Conservation (phyloP, 2,797 vertebrate genomes). For the Liparis tanakae region DNA sequence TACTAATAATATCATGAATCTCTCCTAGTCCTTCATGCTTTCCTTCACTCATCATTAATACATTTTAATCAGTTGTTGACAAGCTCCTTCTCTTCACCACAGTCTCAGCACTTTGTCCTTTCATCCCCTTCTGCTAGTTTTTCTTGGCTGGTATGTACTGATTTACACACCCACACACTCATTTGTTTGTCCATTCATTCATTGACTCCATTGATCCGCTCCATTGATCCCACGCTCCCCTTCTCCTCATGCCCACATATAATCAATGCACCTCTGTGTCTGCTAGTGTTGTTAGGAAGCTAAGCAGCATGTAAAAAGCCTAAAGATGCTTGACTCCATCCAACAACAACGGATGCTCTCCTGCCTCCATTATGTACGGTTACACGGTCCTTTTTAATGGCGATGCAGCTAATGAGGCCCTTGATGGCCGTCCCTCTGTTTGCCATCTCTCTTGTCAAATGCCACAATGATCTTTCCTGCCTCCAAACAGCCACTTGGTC, state of each 20-base stretch:
- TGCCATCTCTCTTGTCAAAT: constrained; percentile 17
- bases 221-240: constrained; percentile 60
- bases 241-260: constrained; percentile 48
- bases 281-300: constrained; percentile 33
- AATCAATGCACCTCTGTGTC: constrained; percentile 58
- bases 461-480: constrained; percentile 30
- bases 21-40: constrained; percentile 19
- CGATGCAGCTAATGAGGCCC: constrained; percentile 48
- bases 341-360: constrained; percentile 15
- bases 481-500: constrained; percentile 51
- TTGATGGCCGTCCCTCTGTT: constrained; percentile 34
- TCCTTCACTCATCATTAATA: constrained; percentile 37
- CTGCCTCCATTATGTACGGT: neutral
- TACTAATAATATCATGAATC: constrained; percentile 52
- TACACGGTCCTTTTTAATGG: constrained; percentile 30
- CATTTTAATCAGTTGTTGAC: constrained; percentile 59
- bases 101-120: constrained; percentile 41
- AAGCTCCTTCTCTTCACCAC: constrained; percentile 48
- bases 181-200: constrained; percentile 70
- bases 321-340: constrained; percentile 25
- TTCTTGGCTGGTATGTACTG: constrained; percentile 39
- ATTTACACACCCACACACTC: constrained; percentile 65
- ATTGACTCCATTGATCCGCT: constrained; percentile 60
- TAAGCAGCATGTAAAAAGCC: constrained; percentile 33
- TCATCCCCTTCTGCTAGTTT: constrained; percentile 37